Conservation (phyloP, 2,888 invertebrate genomes). For the Nebria brevicollis region DNA sequence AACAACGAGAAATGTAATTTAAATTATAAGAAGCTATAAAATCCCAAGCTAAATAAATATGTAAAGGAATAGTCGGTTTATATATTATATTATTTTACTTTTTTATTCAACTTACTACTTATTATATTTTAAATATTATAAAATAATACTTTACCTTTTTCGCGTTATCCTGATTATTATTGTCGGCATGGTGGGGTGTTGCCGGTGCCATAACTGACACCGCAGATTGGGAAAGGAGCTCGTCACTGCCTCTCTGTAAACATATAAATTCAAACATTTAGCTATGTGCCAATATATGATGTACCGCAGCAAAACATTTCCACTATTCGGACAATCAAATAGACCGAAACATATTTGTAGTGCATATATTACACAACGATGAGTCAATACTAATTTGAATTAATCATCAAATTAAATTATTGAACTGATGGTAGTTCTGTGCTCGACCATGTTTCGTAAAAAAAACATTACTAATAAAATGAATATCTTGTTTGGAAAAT, state of each 20-base stretch:
- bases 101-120: too few species aligned
- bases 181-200: constrained; percentile 89
- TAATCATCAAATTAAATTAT: neutral
- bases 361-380: neutral
- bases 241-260: constrained; percentile 96
- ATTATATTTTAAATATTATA: neutral
- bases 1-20: too few species aligned
- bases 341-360: neutral
- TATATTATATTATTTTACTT: too few species aligned
- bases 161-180: constrained; percentile 91
- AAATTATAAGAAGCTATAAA: too few species aligned
- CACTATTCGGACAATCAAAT: neutral
- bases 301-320: neutral
- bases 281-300: neutral
- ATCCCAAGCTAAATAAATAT: too few species aligned
- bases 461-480: neutral
- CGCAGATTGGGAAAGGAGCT: constrained; percentile 94
- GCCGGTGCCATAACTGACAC: constrained; percentile 93
- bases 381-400: neutral
- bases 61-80: too few species aligned
- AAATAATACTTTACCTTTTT: constrained; percentile 82
- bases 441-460: neutral
- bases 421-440: neutral
- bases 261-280: constrained; percentile 4
- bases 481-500: too few species aligned